Conservation (phyloP, 2,888 invertebrate genomes). For the Colletes collaris region DNA sequence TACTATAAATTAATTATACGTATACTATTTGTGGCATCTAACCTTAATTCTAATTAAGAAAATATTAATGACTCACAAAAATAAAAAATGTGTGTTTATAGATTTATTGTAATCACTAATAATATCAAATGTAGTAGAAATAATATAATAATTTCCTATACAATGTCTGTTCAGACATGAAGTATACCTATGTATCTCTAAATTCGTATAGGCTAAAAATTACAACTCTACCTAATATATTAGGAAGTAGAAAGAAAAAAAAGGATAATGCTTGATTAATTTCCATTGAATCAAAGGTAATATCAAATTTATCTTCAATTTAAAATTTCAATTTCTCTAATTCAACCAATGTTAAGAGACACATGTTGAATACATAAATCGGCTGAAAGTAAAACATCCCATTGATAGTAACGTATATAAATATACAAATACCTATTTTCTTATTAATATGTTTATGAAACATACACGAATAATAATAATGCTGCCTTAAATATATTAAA, state of each 20-base stretch:
- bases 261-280: background rate
- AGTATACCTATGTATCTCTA: too few species aligned
- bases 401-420: constrained; percentile 18
- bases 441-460: constrained; percentile 20
- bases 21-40: background rate
- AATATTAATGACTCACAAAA: constrained; percentile 4
- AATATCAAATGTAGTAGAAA: constrained; percentile 12
- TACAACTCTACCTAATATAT: background rate
- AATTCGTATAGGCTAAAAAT: background rate
- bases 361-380: constrained; percentile 9
- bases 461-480: constrained; percentile 22
- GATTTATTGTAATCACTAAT: constrained; percentile 33
- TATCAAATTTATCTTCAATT: constrained; percentile 12
- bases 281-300: background rate
- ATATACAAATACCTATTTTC: constrained; percentile 25
- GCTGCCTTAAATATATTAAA: constrained; percentile 13
- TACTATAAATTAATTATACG: too few species aligned
- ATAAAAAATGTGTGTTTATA: constrained; percentile 8
- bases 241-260: constrained; percentile 1
- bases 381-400: constrained; percentile 13
- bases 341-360: background rate
- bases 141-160: background rate
- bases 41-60: background rate
- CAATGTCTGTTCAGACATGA: background rate
- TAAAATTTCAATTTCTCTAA: constrained; percentile 7